phyloP scores from a whole-genome alignment of 2,113 vertebrate species.

The Lampris incognitus region DNA sequence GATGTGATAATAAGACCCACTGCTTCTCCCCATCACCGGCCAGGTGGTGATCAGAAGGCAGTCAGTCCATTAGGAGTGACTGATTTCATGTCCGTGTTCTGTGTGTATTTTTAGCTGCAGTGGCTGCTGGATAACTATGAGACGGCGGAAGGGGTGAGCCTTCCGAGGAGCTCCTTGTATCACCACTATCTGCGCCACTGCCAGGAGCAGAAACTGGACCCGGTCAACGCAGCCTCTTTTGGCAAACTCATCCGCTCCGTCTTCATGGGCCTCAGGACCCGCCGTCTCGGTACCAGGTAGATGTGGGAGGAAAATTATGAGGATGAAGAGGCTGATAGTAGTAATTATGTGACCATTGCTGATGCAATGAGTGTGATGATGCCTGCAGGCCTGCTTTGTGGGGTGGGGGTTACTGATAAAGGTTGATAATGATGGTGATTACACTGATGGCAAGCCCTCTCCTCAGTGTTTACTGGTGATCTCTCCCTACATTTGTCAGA shows the following conservation, averaged over 20 bases:
- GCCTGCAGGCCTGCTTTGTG: conserved; percentile 25
- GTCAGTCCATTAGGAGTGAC: conserved; percentile 13
- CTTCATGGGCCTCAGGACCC: conserved; percentile 96
- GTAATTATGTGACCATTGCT: conserved; percentile 60
- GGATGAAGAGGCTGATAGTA: conserved; percentile 46
- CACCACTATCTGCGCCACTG: conserved; percentile 97
- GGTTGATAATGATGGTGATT: conserved; percentile 69
- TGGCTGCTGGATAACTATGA: conserved; percentile 99
- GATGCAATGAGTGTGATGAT: conserved; percentile 54
- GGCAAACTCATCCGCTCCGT: conserved; percentile 98
- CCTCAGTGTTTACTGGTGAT: conserved; percentile 57
- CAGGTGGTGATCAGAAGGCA: conserved; percentile 38
- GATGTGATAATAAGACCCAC: conserved; percentile 48
- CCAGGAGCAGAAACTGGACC: conserved; percentile 97
- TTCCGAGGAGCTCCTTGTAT: conserved; percentile 94
- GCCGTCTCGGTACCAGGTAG: conserved; percentile 95
- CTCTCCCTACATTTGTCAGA: conserved; percentile 77
- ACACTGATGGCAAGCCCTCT: conserved; percentile 52
- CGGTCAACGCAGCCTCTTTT: conserved; percentile 96
- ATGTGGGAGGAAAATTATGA: conserved; percentile 19
- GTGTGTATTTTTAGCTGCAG: conserved; percentile 87
- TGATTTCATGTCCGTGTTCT: conserved; percentile 38
- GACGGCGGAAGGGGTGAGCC: conserved; percentile 94
- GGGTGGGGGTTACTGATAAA: conserved; percentile 50
- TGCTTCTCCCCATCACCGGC: conserved; percentile 30